Conservation (phyloP, 2,113 vertebrate species). For the Phainopepla nitens region DNA sequence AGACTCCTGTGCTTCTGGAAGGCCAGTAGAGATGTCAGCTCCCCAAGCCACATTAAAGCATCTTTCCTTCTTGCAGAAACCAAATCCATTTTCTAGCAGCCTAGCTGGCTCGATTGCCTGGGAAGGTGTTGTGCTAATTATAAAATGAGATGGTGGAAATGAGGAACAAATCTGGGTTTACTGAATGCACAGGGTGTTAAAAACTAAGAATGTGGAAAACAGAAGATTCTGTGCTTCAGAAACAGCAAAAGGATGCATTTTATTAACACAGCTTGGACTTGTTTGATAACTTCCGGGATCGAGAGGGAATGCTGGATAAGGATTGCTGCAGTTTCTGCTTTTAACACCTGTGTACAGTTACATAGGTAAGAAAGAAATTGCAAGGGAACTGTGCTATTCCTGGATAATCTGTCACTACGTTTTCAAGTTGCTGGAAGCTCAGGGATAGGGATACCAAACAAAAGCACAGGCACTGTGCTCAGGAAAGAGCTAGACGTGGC, state of each 20-base stretch:
- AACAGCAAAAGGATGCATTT: not conserved
- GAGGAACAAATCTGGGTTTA: not conserved
- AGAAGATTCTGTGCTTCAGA: not conserved
- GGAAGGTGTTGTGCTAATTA: not conserved
- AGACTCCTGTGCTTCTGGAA: not conserved
- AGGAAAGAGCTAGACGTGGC: not conserved
- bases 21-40: not conserved
- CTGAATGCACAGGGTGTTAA: not conserved
- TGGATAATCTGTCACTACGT: not conserved
- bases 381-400: not conserved
- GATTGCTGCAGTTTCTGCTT: not conserved
- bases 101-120: not conserved
- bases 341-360: not conserved
- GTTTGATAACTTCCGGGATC: not conserved
- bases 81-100: not conserved
- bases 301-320: not conserved
- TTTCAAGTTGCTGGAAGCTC: not conserved
- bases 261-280: not conserved
- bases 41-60: not conserved
- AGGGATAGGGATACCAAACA: not conserved
- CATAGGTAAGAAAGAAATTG: not conserved
- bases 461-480: not conserved
- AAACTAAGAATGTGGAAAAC: not conserved
- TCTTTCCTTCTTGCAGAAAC: not conserved
- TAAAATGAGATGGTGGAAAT: not conserved